Evolutionary conservation across 2,888 invertebrate species (phyloP).

Genomic region (Crocallis elinguaria): DNA sequence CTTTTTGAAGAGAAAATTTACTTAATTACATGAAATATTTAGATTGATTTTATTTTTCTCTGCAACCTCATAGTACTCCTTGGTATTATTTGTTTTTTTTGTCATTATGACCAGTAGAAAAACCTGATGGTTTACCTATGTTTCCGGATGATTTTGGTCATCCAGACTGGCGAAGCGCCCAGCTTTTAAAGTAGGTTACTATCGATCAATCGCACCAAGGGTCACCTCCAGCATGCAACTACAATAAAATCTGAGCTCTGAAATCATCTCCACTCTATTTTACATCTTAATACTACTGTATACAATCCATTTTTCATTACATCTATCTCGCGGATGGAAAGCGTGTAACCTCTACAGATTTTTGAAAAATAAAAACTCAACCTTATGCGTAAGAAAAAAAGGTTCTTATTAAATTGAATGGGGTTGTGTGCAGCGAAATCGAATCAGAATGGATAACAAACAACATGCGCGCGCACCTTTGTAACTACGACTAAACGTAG

Average conservation of each 20-base stretch:
- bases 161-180: too few relatives aligned
- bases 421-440: conserved; percentile 43
- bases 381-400: not conserved
- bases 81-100: too few relatives aligned
- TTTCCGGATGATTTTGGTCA: too few relatives aligned
- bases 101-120: too few relatives aligned
- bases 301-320: not conserved
- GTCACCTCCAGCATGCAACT: conserved; percentile 4
- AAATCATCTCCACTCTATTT: not conserved
- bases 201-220: not conserved
- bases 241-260: not conserved
- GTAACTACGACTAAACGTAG: too few relatives aligned
- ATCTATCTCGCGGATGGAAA: not conserved
- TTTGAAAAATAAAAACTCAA: conserved; percentile 13
- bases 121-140: too few relatives aligned
- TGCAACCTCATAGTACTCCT: too few relatives aligned
- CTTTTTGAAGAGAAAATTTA: too few relatives aligned
- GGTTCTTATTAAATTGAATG: conserved; percentile 6
- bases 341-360: not conserved
- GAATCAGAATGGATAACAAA: conserved; percentile 71
- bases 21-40: too few relatives aligned
- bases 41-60: too few relatives aligned
- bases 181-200: not conserved
- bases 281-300: not conserved
- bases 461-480: conserved; percentile 76